Evolutionary conservation across 92 coral and sea anemone genomes (phyloP), one percentile per base, ranked within the genome.

Genomic region (Epizoanthus illoricatus): DNA sequence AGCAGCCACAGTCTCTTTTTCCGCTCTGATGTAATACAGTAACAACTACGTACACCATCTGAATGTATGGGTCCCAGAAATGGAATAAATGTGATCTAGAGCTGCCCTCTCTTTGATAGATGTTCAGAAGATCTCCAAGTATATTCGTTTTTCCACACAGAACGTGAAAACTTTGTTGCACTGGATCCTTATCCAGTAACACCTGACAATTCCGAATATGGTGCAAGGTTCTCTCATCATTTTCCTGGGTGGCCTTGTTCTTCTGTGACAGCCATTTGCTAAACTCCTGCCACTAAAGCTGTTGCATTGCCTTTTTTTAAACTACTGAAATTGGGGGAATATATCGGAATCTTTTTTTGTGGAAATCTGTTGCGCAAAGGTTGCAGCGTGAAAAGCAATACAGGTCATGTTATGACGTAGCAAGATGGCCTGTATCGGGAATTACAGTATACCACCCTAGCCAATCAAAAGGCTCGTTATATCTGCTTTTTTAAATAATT

Each of bases 51-150:
- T 23, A 40, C 41, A 87, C 90, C 88, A 84, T 84, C 10, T 56
- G 19, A 36, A 87, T 83, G 80, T 84, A 84, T 15, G 74, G 43
- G 55, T 84, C 73, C 90, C 90, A 87, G 88, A 84, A 87, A 49
- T 43, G 47, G 58, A 81, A 67, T 60, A 24, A 43, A 73, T 74
- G 33, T 47, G 87, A 84, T 56, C 40, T 66, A 18, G 63, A 71
- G 19, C 61, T 28, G 42, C 65, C 54, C 39, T 45, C 52, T 45
- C 52, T 45, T 45, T 3, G 52, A 45, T 45, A 45, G 5, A 45
- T 85, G 70, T 64, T 75, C 60, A 56, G 73, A 39, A 36, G 33
- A 10, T 28, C 47, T 57, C 52, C 11, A 73, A 73, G 78, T 73
- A 56, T 6, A 45, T 11, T 45, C 39, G 18, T 70, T 70, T 70